Base-by-base conservation (phyloP, 1,140 invertebrate species). In the Zaprionus kolodkinae region DNA sequence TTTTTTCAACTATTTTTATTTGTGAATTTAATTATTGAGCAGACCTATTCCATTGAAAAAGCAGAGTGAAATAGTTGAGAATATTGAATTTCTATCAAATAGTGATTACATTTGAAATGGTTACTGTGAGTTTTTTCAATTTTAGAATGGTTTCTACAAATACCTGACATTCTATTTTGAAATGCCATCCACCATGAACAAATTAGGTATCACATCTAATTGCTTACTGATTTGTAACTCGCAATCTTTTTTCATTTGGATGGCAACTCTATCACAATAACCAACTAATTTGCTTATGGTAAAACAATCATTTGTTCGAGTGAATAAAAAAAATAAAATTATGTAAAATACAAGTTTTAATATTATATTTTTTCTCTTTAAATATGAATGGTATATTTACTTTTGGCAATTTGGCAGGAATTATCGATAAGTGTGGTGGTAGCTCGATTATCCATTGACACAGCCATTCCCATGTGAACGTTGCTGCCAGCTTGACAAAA, bases 381-480 rank as follows among this genome's bases (percentile, higher is more conserved):
- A 40, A n/a, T 40, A 12, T 4, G 13, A 40, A n/a, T 40, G 6
- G 2, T 6, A n/a, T 13, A n/a, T n/a, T n/a, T 7, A 40, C 6
- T 13, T n/a, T 17, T 45, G 43, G 2, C 9, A 17, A n/a, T n/a
- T n/a, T n/a, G n/a, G n/a, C 2, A 3, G 15, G 15, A 17, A 9
- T 21, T 5, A 50, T 50, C 55, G 55, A 57, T 48, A 48, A 48
- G 7, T 50, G 52, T 65, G 60, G 52, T 13, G 69, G 52, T 17
- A 4, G 17, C 3, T 13, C 61, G 61, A 71, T 70, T 48, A 9
- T 48, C 7, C 6, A 62, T 21, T 27, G 12, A 33, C 52, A 35
- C 1, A 6, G n/a, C 1, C 56, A 73, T 68, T 73, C 64, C 45
- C 6, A 17, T 63, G 72, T 57, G 21, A 33, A 35, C 25, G 52